Conservation (phyloP, 30 jellyfish, hydroid and myxozoan genomes). For the Turritopsis rubra region DNA sequence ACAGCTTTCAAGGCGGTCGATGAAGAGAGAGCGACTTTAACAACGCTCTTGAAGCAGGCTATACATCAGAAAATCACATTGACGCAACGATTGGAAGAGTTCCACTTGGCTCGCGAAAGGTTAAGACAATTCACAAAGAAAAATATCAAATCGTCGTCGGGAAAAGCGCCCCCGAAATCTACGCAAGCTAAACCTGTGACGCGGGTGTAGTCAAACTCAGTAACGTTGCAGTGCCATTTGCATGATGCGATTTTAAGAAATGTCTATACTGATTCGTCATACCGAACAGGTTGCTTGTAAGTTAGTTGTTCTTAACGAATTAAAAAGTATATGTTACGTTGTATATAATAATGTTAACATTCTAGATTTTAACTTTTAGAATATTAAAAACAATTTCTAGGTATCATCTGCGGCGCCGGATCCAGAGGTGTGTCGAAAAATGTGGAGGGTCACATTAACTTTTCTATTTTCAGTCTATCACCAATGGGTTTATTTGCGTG, state of each 20-base stretch:
- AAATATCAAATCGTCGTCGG: background rate
- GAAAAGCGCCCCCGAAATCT: background rate
- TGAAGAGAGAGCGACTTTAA: slow-evolving; percentile 76
- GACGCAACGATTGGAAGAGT: slow-evolving; percentile 84
- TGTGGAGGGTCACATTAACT: too few species aligned
- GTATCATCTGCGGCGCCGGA: too few species aligned
- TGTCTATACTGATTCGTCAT: too few species aligned
- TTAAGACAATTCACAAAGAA: slow-evolving; percentile 71
- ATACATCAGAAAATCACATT: slow-evolving; percentile 81
- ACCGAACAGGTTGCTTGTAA: too few species aligned
- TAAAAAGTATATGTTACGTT: background rate
- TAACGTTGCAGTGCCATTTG: too few species aligned
- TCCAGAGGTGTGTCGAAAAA: too few species aligned
- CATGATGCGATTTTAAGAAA: too few species aligned
- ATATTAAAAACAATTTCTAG: background rate
- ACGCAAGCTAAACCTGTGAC: slow-evolving; percentile 18
- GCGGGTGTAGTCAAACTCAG: background rate
- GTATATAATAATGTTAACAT: background rate
- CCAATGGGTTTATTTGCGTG: too few species aligned
- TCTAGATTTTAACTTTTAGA: background rate
- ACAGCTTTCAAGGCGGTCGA: slow-evolving; percentile 59
- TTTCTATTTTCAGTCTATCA: too few species aligned
- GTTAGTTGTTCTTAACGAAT: too few species aligned
- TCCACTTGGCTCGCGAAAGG: slow-evolving; percentile 81
- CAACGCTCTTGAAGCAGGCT: slow-evolving; percentile 77